These are phyloP conservation scores for Puma concolor DNA, from an alignment of 2,113 vertebrate genomes.

Conservation along the genomic window DNA sequence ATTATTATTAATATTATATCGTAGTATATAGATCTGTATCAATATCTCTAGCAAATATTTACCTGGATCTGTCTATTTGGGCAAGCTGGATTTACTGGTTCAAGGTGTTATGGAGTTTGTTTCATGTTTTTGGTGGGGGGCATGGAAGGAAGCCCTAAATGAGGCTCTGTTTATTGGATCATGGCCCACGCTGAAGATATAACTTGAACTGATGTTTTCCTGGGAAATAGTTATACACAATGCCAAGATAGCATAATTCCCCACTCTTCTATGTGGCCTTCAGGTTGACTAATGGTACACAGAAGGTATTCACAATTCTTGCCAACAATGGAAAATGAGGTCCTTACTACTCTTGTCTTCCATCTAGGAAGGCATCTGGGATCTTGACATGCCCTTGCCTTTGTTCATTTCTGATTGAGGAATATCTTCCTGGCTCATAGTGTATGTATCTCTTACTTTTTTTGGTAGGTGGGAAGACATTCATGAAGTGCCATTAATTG, in stretches of 20 bases:
- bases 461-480: neutral
- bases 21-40: neutral
- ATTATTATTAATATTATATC: neutral
- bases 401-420: slow-evolving; percentile 1
- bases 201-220: neutral
- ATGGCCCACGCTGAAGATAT: neutral
- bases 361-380: neutral
- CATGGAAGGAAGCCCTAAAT: neutral
- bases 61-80: neutral
- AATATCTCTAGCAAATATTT: neutral
- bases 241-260: neutral
- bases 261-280: neutral
- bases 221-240: neutral
- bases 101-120: neutral
- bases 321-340: neutral
- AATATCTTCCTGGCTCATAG: neutral
- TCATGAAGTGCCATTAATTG: neutral
- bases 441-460: slow-evolving; percentile 17
- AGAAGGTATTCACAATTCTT: neutral
- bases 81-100: neutral
- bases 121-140: neutral
- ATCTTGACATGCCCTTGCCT: neutral
- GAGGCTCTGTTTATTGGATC: neutral
- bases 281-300: neutral
- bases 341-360: neutral